Evolutionary conservation across 2,888 invertebrate species (phyloP), one percentile per base, ranked within the genome.

Genomic region (Trichopria drosophilae): DNA sequence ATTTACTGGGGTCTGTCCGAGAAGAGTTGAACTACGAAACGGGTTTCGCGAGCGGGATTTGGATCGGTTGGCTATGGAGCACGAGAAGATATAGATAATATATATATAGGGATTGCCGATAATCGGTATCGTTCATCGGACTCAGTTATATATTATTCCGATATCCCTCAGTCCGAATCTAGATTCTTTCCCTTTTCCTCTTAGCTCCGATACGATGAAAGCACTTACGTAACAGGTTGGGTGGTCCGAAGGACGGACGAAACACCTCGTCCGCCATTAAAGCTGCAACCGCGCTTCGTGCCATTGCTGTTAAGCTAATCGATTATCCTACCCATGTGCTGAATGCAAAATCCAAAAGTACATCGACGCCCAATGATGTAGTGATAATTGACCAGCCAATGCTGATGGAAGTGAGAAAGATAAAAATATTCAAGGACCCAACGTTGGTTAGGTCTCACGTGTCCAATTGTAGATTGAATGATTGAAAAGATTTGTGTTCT

Each of bases 141-240:
- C 63, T 59, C n/a, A n/a, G n/a, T n/a, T n/a, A n/a, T 61, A 56
- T 60, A 59, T 56, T 52, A 37, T 35, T 56, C 45, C 56, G 37
- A 62, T 52, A n/a, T 60, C 53, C 28, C 54, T 49, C 49, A 41
- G 46, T 40, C 39, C 32, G 35, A 39, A 15, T 40, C 48, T 36
- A 20, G 31, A 39, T 28, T 28, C 35, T 37, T 43, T 41, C 23
- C 26, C 46, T 26, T 37, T 41, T 28, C 36, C 42, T 48, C 45
- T n/a, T 35, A 50, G 32, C 52, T 22, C 32, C 36, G 39, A 29
- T 46, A 48, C 44, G 40, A 54, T 55, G 48, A 48, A 43, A 51
- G 51, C 53, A 57, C 60, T 66, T 64, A 66, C 60, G 65, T 65
- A 65, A 70, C 64, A 53, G 66, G 47, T 57, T 62, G 64, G 65